Evolutionary conservation across 2,797 vertebrate genomes (phyloP), one percentile per base, ranked within the genome.

Genomic region (Arremon aurantiirostris): DNA sequence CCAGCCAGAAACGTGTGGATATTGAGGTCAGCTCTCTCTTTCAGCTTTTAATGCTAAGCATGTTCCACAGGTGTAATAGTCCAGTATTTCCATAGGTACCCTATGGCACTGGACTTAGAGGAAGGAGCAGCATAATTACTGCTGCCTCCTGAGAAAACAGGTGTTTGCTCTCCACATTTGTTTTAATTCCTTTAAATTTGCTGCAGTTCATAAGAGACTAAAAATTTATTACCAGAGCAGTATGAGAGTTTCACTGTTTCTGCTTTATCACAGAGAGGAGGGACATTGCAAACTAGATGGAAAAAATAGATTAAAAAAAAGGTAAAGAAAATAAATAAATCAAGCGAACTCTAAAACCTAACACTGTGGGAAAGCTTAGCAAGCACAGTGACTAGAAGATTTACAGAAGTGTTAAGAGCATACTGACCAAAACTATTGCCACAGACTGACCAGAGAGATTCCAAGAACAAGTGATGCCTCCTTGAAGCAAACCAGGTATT

Each of bases 401-500:
- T 82, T 80, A 89, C 50, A 56, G 78, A 71, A 60, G 22, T 56
- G 39, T 21, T 70, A 61, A 59, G 46, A 86, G 23, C 44, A 69
- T 11, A 47, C 37, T 73, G 75, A 80, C 47, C 76, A 70, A 78
- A 52, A 39, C 57, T 82, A 69, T 23, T 72, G 63, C 80, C 28
- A 23, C 1, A 63, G n/a, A 46, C 66, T 78, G 88, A 72, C 34
- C 41, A 75, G 91, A 91, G 80, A 59, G 65, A 64, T 69, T 69
- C 34, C 1, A 4, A 68, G 46, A 92, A 93, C 47, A 93, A 53
- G 0, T 89, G 55, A 95, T 86, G 70, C 41, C 63, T 83, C 91
- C 66, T 83, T 50, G 35, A 95, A 86, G 42, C 78, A 94, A 91
- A 47, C 16, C 49, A 64, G 39, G 46, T 75, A 83, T 96, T 86